Conservation (phyloP, 2,888 invertebrate genomes). For the Proisotoma minuta region DNA sequence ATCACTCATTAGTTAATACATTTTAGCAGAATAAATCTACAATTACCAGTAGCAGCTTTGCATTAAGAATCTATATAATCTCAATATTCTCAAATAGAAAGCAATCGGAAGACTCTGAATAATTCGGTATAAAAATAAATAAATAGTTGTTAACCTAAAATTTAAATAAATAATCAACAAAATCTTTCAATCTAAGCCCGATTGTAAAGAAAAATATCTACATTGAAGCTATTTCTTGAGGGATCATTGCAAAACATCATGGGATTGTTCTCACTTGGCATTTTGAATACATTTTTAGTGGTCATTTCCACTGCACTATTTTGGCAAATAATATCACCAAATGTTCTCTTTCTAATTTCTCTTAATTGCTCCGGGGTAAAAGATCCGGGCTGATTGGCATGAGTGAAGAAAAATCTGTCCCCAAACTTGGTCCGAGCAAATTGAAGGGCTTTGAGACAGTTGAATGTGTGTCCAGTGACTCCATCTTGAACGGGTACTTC, state of each 20-base stretch:
- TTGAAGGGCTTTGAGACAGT: conserved; percentile 63
- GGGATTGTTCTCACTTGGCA: conserved; percentile 39
- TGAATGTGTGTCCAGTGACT: conserved; percentile 80
- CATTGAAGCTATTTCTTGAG: conserved; percentile 38
- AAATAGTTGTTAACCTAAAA: too few relatives aligned
- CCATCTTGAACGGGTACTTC: conserved; percentile 75
- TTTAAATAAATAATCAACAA: background rate
- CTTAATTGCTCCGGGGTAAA: conserved; percentile 43
- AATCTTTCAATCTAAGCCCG: conserved; percentile 7
- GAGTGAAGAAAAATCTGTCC: conserved; percentile 45
- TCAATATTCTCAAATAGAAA: too few relatives aligned
- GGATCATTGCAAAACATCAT: conserved; percentile 44
- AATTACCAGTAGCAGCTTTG: too few relatives aligned
- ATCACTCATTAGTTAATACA: too few relatives aligned
- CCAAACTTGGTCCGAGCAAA: conserved; percentile 41
- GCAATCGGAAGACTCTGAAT: too few relatives aligned
- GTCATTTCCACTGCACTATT: conserved; percentile 42
- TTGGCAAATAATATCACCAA: conserved; percentile 44
- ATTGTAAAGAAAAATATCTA: conserved; percentile 44
- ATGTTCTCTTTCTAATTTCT: conserved; percentile 39
- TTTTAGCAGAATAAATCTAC: too few relatives aligned
- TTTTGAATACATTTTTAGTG: conserved; percentile 43
- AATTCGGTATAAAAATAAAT: too few relatives aligned
- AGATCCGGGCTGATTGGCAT: conserved; percentile 27
- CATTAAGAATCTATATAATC: too few relatives aligned